Evolutionary conservation across 2,888 invertebrate genomes (phyloP), one percentile per base, ranked within the genome.

Genomic region (Archaeoteleia sp.): DNA sequence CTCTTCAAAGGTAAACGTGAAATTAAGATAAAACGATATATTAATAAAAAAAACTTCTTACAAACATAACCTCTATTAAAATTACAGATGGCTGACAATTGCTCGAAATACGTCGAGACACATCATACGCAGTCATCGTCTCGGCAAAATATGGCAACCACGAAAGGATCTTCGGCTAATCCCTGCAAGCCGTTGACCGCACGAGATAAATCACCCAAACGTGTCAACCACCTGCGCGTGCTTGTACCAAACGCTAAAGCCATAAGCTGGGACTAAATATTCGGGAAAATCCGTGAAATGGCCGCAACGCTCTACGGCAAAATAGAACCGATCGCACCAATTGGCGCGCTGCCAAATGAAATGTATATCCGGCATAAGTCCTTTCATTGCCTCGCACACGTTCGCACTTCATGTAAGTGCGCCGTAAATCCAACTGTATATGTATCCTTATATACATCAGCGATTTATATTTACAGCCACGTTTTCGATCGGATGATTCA

Each of bases 271-370:
- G 70, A 71, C 76, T 80, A 80, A 82, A 81, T 82, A 83, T 82
- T 80, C 77, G 70, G 53, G 66, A 78, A n/a, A 81, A 81, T 82
- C 81, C 78, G 71, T 76, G 75, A 77, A 82, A 80, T 74, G 73
- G 60, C 75, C 78, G 61, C 76, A 74, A 67, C 67, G 70, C 57
- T 67, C 51, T 45, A 63, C 53, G 55, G 40, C 49, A 35, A 45
- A 70, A 69, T 60, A 43, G 65, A 73, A 74, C 73, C 77, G 77
- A 82, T 83, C 74, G 76, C 67, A 78, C 80, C 82, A 82, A 83
- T 82, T 84, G 84, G 83, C 77, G 71, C 48, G 67, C 68, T 29
- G 78, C 84, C 83, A 84, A 82, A 82, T 81, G 78, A 81, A 83
- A 83, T 82, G 78, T 78, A 79, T 79, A 81, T 80, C 74, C 71